Evolutionary conservation across 2,888 invertebrate genomes (phyloP), one percentile per base, ranked within the genome.

Genomic region (Phrixothrix hirtus): DNA sequence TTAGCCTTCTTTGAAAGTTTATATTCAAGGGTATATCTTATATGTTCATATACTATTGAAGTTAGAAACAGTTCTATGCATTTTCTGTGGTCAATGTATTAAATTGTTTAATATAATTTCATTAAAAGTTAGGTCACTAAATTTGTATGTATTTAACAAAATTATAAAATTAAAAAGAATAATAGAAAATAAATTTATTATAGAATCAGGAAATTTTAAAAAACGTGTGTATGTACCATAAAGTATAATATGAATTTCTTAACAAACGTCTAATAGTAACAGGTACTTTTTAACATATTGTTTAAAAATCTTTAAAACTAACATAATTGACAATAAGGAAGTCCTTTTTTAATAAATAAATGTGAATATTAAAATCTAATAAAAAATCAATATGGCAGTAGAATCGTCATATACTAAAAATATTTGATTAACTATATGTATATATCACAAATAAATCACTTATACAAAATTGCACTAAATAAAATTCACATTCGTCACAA

Each of bases 361-460:
- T 41, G 31, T 34, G 13, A 43, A 12, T 17, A 21, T 26, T 35
- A 27, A 16, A 2, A n/a, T 17, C 43, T 25, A 43, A 11, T 29
- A 13, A 36, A 36, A 41, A 43, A 42, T 43, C 38, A 30, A 29
- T 52, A 52, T 52, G 52, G 52, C 52, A 52, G 36, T 52, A 46
- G 30, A 27, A 27, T 44, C 26, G 32, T 42, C 32, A 25, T 25
- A 44, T 2, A 7, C 16, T 35, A 35, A 44, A 41, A 52, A 44
- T 38, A 38, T 38, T 14, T 34, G 15, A 50, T 38, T 44, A 50
- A 35, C 56, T 54, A 59, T 61, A 59, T 63, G 64, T 53, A 58
- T 67, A 69, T 72, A 72, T 72, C 72, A 72, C 72, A 72, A 69
- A 65, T 60, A 55, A 61, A 72, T 71, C 71, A 71, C 71, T 69